Base-by-base conservation (phyloP, 2,888 invertebrate species). In the Crocallis elinguaria region DNA sequence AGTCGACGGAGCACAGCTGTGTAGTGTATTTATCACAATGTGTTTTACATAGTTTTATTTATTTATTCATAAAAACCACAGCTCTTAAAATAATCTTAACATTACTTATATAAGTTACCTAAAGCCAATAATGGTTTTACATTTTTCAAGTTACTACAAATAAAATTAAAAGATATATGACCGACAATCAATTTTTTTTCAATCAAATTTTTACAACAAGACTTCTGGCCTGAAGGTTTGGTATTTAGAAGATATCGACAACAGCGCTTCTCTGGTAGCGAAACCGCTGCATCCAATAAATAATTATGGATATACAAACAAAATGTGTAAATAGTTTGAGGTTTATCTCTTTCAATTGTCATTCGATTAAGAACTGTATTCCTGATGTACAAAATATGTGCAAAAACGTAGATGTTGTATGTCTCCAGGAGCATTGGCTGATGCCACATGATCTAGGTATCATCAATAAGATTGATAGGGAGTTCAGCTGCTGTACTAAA, bases 391-490 rank as follows among this genome's bases (percentile, higher is more conserved):
- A 21, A 12, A 14, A 49, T 21, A 21, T 48, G 21, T 54, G 60
- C 35, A 30, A 39, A 11, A 13, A 5, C 9, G 44, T 54, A 0
- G 53, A 58, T 16, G 14, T 64, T 0, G 17, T 62, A 0, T 58
- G 58, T 9, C 39, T 62, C 1, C 58, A 64, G 29, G 59, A 65
- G 27, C 57, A 55, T 0, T 61, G 59, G 63, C 52, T 64, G 5
- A 36, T 54, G 29, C 57, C 49, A 5, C 46, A 58, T 13, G 49
- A 54, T 17, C 33, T 57, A 11, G 37, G 38, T 0, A 43, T 39
- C 2, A 36, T 59, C n/a, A 45, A 55, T 14, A 36, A 29, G 0
- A 50, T 62, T 9, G 41, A 57, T 42, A 42, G 36, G 13, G 45
- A 50, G 5, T 62, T 60, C 23, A 41, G 30, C 13, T 54, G 35